phyloP scores from a whole-genome alignment of 2,797 vertebrate species.

The Peromyscus melanophrys region DNA sequence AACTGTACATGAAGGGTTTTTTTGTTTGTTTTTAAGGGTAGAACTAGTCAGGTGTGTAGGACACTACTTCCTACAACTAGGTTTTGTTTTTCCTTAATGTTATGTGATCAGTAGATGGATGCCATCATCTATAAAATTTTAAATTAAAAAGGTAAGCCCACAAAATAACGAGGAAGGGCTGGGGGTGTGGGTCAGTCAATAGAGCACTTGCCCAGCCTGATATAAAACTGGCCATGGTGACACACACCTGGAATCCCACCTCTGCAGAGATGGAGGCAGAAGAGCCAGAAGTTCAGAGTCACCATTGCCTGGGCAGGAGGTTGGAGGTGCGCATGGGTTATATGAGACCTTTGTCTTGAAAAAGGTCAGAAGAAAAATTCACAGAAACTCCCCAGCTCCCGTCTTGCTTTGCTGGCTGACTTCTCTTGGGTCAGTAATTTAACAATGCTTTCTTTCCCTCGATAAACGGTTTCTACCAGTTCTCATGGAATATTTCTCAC shows the following conservation, averaged over 20 bases:
- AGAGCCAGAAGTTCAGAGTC: no score
- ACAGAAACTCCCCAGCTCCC: neutral
- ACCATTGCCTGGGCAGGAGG: neutral
- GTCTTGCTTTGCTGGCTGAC: neutral
- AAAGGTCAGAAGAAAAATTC: neutral
- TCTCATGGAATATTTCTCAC: constrained; percentile 43
- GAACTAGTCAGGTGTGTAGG: constrained; percentile 46
- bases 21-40: neutral
- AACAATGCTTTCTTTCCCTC: neutral
- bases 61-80: neutral
- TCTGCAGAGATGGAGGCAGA: no score
- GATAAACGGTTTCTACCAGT: neutral
- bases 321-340: neutral
- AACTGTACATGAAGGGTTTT: neutral
- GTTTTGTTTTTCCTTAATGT: neutral
- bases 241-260: no score
- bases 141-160: neutral
- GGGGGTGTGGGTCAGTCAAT: neutral
- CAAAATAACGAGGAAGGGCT: neutral
- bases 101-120: neutral
- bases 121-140: neutral
- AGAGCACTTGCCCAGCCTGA: neutral
- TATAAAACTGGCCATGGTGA: neutral
- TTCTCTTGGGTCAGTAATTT: neutral
- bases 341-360: neutral